phyloP scores from a whole-genome alignment of 1,140 invertebrate species.

The Neodiprion fabricii region DNA sequence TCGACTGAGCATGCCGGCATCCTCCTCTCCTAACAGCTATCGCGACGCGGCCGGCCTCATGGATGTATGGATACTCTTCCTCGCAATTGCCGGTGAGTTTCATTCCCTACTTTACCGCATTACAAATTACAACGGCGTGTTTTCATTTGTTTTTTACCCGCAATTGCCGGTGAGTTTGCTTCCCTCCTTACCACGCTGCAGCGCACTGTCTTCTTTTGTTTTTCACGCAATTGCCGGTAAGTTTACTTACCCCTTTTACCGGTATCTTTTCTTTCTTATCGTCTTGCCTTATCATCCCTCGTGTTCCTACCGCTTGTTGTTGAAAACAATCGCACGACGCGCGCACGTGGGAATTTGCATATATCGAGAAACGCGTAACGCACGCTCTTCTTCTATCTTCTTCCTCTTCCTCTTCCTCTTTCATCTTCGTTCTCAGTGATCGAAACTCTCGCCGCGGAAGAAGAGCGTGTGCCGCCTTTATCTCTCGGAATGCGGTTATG shows the following conservation, averaged over 20 bases:
- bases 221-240: background rate
- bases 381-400: background rate
- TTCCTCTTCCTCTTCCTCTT: background rate
- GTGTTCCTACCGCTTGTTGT: too few species aligned
- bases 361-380: background rate
- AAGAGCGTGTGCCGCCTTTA: too few species aligned
- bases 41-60: slow-evolving; percentile 39
- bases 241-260: slow-evolving; percentile 25
- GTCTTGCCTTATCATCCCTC: slow-evolving; percentile 15
- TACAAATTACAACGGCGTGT: too few species aligned
- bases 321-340: background rate
- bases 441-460: background rate
- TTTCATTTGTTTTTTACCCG: background rate
- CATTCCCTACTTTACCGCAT: background rate
- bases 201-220: background rate
- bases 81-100: slow-evolving; percentile 47
- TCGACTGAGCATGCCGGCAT: slow-evolving; percentile 4
- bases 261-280: slow-evolving; percentile 36
- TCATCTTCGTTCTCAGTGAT: background rate
- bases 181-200: background rate
- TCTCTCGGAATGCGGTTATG: too few species aligned
- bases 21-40: slow-evolving; percentile 24
- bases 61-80: slow-evolving; percentile 50
- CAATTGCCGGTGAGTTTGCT: background rate
- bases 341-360: background rate